A percentile compares a stretch with the other conserved stretches of the same genome.
Evolutionary conservation across 2,113 vertebrate species (phyloP).

Genomic region (Eclectus roratus): DNA sequence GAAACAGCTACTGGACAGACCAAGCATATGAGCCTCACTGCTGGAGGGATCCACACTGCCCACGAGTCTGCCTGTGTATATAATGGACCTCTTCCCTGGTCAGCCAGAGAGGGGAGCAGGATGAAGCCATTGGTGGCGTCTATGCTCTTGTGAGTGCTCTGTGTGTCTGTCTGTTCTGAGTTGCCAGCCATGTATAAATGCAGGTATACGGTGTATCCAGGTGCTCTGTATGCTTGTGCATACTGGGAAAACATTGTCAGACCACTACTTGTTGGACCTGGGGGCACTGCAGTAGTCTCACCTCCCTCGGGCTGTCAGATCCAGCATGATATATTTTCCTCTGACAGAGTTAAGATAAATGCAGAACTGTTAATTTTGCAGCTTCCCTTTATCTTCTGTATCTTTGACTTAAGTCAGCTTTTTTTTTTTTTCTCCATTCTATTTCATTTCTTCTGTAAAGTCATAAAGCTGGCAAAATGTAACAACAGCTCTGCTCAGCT

Average conservation of each 20-base stretch:
- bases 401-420: not conserved
- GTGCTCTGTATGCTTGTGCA: not conserved
- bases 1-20: not conserved
- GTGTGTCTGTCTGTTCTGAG: not conserved
- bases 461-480: not conserved
- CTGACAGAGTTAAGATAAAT: not conserved
- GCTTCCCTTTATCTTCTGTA: not conserved
- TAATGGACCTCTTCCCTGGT: not conserved
- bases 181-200: fast-evolving
- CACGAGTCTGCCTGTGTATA: not conserved
- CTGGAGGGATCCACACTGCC: not conserved
- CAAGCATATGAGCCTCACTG: not conserved
- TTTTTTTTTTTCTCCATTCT: not conserved
- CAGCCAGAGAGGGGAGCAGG: not conserved
- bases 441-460: not conserved
- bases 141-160: not conserved
- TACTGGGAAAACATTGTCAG: not conserved
- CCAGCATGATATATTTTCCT: not conserved
- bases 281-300: not conserved
- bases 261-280: not conserved
- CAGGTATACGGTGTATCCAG: not conserved
- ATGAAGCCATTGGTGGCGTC: not conserved
- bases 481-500: not conserved
- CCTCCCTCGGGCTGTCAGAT: not conserved
- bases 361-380: not conserved